phyloP scores from a whole-genome alignment of 2,113 vertebrate genomes.

The Numida meleagris region DNA sequence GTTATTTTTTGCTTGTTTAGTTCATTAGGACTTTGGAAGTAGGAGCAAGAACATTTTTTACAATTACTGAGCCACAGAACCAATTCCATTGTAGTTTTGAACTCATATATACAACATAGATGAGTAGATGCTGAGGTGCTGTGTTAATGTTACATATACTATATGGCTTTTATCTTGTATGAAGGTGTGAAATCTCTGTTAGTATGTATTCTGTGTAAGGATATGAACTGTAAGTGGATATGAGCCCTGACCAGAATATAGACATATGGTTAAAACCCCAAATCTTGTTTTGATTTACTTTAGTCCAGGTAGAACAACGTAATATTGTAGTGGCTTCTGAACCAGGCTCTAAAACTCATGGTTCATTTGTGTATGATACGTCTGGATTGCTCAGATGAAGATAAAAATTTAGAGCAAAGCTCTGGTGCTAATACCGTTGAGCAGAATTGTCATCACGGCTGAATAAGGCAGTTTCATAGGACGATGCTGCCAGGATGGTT shows the following conservation, averaged over 20 bases:
- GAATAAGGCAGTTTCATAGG: not conserved
- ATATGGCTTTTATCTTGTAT: not conserved
- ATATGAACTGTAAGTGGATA: not conserved
- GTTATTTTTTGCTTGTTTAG: not conserved
- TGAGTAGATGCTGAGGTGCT: not conserved
- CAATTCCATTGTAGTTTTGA: not conserved
- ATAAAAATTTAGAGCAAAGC: not conserved
- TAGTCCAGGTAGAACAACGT: fast-evolving
- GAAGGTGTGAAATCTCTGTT: not conserved
- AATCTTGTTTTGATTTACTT: not conserved
- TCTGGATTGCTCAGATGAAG: not conserved
- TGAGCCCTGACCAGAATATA: not conserved
- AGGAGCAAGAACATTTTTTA: not conserved
- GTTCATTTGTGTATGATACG: fast-evolving
- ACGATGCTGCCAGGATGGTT: not conserved
- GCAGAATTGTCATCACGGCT: not conserved
- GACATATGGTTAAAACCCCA: not conserved
- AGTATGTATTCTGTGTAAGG: not conserved
- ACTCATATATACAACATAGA: not conserved
- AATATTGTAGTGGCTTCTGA: not conserved
- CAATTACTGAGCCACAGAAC: not conserved
- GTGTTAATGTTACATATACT: not conserved
- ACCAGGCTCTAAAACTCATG: not conserved
- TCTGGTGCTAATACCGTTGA: not conserved
- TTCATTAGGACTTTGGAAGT: not conserved